Evolutionary conservation across 2,113 vertebrate species (phyloP), one percentile per base, ranked within the genome.

Genomic region (Camelus bactrianus): DNA sequence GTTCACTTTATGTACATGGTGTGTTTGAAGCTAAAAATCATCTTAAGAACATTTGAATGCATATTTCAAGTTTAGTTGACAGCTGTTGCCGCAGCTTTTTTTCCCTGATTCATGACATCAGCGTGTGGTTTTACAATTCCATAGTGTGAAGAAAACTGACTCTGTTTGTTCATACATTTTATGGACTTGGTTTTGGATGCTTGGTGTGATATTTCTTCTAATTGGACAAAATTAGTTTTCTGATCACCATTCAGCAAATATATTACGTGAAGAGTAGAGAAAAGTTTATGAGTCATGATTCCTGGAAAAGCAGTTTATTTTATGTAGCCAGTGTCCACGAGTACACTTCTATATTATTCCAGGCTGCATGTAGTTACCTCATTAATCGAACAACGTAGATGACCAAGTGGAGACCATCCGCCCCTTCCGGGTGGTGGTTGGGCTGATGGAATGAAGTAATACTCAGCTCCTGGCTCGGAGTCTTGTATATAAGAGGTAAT

Each of bases 201-300:
- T 89, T 32, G 16, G 8, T 88, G 15, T 76, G 65, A 46, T 0
- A 4, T 58, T 46, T 94, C 46, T 89, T 67, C 65, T 38, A n/a
- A 64, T 56, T 86, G 77, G 84, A 79, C 72, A 79, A 58, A 65
- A 95, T 86, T 81, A 81, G 54, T 90, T 80, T 89, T 95, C 60
- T 75, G 15, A 86, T 83, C 28, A 48, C 50, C 24, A 32, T 1
- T 60, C 38, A 72, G 58, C 38, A 88, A 64, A n/a, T 52, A 5
- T 56, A 42, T 67, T 32, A 90, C 38, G 22, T 67, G 30, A 89
- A 30, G 64, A 96, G 90, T 26, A 48, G 79, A 52, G 26, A 75
- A 48, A 64, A 67, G 38, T 13, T 4, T 32, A 0, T 56, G n/a
- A 67, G 35, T 76, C 38, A 8, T 70, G 38, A 46, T 89, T 88